These are phyloP conservation scores for Anaspis maculata DNA, from an alignment of 2,888 invertebrate genomes.

Conservation along the genomic window DNA sequence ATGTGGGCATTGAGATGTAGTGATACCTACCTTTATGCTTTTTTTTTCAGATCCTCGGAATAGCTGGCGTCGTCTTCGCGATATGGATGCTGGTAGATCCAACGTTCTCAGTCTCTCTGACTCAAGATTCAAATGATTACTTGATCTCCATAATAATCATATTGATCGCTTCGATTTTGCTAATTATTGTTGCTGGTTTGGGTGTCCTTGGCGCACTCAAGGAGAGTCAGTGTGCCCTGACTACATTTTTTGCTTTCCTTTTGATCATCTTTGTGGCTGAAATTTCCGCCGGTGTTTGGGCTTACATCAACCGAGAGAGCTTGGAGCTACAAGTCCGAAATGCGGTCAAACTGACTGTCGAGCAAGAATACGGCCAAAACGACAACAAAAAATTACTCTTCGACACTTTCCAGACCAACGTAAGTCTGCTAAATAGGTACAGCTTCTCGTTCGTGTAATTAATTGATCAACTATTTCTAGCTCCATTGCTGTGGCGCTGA, in stretches of 20 bases:
- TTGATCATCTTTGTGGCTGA: slow-evolving; percentile 71
- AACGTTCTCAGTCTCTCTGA: slow-evolving; percentile 61
- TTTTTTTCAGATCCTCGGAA: slow-evolving; percentile 58
- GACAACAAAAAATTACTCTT: slow-evolving; percentile 51
- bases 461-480: slow-evolving; percentile 36
- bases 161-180: slow-evolving; percentile 60
- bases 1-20: no score
- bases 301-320: slow-evolving; percentile 60
- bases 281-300: slow-evolving; percentile 70
- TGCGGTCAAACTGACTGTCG: slow-evolving; percentile 55
- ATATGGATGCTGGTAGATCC: slow-evolving; percentile 74
- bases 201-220: slow-evolving; percentile 76
- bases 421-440: slow-evolving; percentile 33
- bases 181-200: slow-evolving; percentile 68
- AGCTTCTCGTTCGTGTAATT: no score
- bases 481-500: slow-evolving; percentile 72
- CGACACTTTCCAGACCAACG: slow-evolving; percentile 58
- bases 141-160: slow-evolving; percentile 65
- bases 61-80: slow-evolving; percentile 59
- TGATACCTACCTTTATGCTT: no score
- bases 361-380: slow-evolving; percentile 52
- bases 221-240: slow-evolving; percentile 69
- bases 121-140: slow-evolving; percentile 54
- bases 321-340: slow-evolving; percentile 56
- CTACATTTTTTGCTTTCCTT: slow-evolving; percentile 71